Conservation (phyloP, 2,113 vertebrate species). For the Dascyllus trimaculatus region DNA sequence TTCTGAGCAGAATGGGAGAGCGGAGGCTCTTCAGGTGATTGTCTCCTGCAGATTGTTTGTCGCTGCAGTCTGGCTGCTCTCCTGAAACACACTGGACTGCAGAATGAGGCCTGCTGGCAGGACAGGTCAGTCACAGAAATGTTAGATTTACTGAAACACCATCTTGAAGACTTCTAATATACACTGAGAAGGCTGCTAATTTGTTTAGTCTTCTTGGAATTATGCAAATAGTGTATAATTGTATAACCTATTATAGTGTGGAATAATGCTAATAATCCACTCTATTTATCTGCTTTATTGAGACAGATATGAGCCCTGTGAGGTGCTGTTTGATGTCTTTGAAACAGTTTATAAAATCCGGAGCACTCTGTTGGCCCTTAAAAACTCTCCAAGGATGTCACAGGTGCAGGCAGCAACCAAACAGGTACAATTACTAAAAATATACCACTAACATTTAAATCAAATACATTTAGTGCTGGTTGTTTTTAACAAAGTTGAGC, state of each 20-base stretch:
- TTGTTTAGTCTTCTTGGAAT: neutral
- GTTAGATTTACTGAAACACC: neutral
- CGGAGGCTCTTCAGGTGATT: constrained; percentile 73
- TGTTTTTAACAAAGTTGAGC: neutral
- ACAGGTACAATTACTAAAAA: constrained; percentile 72
- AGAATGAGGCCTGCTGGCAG: constrained; percentile 82
- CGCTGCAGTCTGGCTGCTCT: constrained; percentile 86
- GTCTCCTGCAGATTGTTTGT: constrained; percentile 83
- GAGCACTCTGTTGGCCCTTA: constrained; percentile 81
- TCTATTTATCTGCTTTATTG: constrained; percentile 27
- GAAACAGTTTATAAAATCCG: constrained; percentile 86
- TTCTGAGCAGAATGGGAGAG: constrained; percentile 84
- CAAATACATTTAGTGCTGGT: neutral
- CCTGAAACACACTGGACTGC: constrained; percentile 86
- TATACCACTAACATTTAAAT: neutral
- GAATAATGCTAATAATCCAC: neutral
- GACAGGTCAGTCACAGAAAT: constrained; percentile 77
- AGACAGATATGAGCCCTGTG: constrained; percentile 83
- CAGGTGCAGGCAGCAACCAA: constrained; percentile 70
- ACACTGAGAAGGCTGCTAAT: neutral
- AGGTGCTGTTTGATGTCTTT: constrained; percentile 84
- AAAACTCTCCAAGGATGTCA: constrained; percentile 74
- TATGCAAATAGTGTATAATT: constrained; percentile 2
- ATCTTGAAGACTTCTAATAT: neutral
- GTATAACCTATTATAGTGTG: neutral